Evolutionary conservation across 2,113 vertebrate genomes (phyloP).

Genomic region (Melierax canorus): DNA sequence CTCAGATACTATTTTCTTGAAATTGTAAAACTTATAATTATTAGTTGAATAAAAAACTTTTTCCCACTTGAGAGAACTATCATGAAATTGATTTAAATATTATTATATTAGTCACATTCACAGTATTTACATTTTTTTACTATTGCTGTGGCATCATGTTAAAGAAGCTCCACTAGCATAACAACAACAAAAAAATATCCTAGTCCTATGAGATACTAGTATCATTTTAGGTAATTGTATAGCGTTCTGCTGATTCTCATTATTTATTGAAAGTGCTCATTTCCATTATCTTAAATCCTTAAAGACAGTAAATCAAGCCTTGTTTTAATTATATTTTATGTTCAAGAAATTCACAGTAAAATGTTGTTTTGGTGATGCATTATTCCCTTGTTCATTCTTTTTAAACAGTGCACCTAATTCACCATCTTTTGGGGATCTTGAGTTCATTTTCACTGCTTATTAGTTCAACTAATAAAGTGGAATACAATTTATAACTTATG

Average conservation of each 20-base stretch:
- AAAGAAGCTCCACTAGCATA: neutral
- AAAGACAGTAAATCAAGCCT: neutral
- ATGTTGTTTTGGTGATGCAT: neutral
- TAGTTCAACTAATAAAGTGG: neutral
- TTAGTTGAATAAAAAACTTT: neutral
- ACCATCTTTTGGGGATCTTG: neutral
- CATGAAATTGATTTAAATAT: neutral
- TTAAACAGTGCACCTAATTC: neutral
- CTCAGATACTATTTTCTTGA: neutral
- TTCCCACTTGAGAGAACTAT: neutral
- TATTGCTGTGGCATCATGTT: neutral
- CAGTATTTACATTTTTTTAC: neutral
- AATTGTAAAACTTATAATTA: neutral
- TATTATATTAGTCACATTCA: neutral
- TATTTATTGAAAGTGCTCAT: neutral
- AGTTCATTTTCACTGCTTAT: neutral
- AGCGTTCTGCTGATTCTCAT: neutral
- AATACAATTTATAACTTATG: neutral
- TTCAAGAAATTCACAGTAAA: neutral
- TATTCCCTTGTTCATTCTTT: neutral
- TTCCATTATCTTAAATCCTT: neutral
- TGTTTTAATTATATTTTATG: neutral
- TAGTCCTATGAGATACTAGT: neutral
- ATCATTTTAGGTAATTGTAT: neutral
- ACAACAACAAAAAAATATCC: neutral